Conservation (phyloP, 1,140 invertebrate genomes). For the Bombus impatiens region DNA sequence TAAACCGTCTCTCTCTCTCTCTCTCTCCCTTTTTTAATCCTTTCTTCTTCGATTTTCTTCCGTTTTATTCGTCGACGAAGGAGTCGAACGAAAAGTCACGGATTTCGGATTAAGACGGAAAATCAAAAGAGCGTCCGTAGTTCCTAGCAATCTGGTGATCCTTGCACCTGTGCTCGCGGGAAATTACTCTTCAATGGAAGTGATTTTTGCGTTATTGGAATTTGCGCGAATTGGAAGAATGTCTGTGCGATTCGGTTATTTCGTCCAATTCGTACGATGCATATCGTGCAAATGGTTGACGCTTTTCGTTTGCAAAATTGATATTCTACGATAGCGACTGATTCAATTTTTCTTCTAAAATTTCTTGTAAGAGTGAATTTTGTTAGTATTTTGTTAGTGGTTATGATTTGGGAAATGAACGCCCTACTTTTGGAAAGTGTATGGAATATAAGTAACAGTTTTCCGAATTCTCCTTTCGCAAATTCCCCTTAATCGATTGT, state of each 20-base stretch:
- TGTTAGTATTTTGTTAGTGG: no score
- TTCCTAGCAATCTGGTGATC: conserved; percentile 1
- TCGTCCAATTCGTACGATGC: not conserved
- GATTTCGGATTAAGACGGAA: not conserved
- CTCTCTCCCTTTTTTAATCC: not conserved
- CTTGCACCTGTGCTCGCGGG: conserved; percentile 5
- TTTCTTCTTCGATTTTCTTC: not conserved
- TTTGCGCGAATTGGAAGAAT: not conserved
- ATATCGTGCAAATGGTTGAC: not conserved
- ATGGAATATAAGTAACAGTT: not conserved
- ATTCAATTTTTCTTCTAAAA: no score
- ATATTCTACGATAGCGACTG: not conserved
- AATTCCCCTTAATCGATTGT: not conserved
- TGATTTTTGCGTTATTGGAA: not conserved
- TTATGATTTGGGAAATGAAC: no score
- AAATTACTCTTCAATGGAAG: not conserved
- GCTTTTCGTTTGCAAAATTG: not conserved
- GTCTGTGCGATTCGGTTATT: not conserved
- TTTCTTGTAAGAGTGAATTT: no score
- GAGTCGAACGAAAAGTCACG: not conserved
- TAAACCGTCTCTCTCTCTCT: not conserved
- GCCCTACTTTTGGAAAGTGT: not conserved
- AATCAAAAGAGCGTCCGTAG: not conserved
- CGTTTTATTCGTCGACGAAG: not conserved
- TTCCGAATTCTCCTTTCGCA: not conserved